phyloP scores from a whole-genome alignment of 2,113 vertebrate species.

The Poecile atricapillus region DNA sequence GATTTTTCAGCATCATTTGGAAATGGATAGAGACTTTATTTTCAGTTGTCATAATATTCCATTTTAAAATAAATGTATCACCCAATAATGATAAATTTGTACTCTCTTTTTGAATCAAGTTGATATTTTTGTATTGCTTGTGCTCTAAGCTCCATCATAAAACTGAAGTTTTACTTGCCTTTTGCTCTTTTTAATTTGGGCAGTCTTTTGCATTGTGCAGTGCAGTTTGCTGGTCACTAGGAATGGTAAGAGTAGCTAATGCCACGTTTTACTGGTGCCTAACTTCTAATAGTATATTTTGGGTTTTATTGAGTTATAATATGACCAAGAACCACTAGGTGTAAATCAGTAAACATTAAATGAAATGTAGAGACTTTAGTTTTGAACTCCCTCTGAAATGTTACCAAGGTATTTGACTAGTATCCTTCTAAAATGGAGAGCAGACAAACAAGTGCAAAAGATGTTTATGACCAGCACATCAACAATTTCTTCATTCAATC shows the following conservation, averaged over 20 bases:
- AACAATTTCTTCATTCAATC: not conserved
- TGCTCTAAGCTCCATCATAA: not conserved
- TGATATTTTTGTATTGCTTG: not conserved
- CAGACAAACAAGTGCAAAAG: not conserved
- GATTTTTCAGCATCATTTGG: constrained; percentile 37
- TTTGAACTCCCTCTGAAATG: not conserved
- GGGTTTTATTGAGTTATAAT: not conserved
- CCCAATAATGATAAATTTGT: not conserved
- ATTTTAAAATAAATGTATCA: constrained; percentile 6
- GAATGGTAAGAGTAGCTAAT: not conserved
- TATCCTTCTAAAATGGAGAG: not conserved
- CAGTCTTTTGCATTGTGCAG: not conserved
- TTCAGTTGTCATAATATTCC: constrained; percentile 33
- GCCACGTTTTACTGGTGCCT: not conserved
- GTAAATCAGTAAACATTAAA: not conserved
- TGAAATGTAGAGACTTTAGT: not conserved
- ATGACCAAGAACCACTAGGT: not conserved
- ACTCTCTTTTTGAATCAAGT: not conserved
- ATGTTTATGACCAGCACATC: not conserved
- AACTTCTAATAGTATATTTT: not conserved
- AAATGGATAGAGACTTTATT: constrained; percentile 30
- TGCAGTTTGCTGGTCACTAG: not conserved
- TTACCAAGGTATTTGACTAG: not conserved
- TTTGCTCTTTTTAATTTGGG: not conserved
- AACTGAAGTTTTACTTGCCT: not conserved